Conservation (phyloP, 2,888 invertebrate species). For the Drosophila mimetica region DNA sequence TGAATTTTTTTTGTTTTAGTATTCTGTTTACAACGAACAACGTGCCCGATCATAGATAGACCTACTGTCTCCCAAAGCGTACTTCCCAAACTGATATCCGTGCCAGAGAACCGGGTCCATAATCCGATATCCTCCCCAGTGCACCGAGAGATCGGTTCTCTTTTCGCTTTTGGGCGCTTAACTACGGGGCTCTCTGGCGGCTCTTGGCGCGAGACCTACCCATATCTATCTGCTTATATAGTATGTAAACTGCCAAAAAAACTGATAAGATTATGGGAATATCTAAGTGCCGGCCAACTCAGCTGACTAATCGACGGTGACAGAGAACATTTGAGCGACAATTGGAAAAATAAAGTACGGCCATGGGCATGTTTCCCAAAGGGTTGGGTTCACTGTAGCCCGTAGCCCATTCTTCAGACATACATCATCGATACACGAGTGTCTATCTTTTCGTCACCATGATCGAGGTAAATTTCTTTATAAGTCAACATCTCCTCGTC, state of each 20-base stretch:
- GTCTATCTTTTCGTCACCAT: constrained; percentile 19
- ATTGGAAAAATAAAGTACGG: not conserved
- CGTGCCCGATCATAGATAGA: not conserved
- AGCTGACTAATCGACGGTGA: constrained; percentile 56
- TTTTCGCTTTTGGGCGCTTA: not conserved
- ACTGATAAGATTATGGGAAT: constrained; percentile 66
- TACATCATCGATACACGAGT: not conserved
- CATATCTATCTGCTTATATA: constrained; percentile 16
- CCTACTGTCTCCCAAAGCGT: constrained; percentile 2
- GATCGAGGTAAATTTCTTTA: constrained; percentile 6
- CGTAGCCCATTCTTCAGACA: not conserved
- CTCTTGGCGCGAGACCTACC: constrained; percentile 5
- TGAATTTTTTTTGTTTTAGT: too few species aligned
- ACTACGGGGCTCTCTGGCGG: not conserved
- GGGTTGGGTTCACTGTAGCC: constrained; percentile 8
- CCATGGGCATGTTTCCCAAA: not conserved
- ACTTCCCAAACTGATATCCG: constrained; percentile 19
- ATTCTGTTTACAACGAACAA: not conserved
- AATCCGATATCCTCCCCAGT: constrained; percentile 14
- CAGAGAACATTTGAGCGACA: constrained; percentile 12
- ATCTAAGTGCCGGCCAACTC: constrained; percentile 32
- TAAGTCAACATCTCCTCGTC: constrained; percentile 3
- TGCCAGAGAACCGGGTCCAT: constrained; percentile 20
- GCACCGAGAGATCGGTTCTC: not conserved
- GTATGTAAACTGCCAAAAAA: constrained; percentile 27